phyloP scores from a whole-genome alignment of 2,888 invertebrate species.

The Ectemnius cavifrons region DNA sequence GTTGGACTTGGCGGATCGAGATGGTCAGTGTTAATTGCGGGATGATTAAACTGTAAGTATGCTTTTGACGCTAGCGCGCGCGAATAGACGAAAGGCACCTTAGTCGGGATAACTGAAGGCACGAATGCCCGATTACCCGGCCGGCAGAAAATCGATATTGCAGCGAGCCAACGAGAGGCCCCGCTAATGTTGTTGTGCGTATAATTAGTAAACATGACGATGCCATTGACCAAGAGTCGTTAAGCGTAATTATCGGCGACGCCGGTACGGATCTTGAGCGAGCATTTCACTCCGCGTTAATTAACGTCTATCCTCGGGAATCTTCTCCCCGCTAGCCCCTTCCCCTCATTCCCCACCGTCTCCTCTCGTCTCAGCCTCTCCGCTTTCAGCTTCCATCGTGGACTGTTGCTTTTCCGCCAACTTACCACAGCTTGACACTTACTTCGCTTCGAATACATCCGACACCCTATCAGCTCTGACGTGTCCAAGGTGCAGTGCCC shows the following conservation, averaged over 20 bases:
- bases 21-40: no score
- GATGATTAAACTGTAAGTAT: no score
- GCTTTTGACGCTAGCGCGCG: no score
- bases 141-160: no score
- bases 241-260: constrained; percentile 27
- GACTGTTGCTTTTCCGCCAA: constrained; percentile 47
- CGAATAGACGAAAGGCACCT: no score
- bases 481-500: constrained; percentile 29
- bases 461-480: constrained; percentile 28
- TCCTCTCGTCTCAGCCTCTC: neutral
- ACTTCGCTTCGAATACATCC: constrained; percentile 14
- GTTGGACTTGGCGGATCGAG: no score
- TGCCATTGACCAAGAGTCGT: constrained; percentile 14
- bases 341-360: no score
- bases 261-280: constrained; percentile 11
- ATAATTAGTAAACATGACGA: constrained; percentile 10
- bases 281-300: constrained; percentile 30
- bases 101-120: no score
- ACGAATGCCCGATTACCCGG: no score
- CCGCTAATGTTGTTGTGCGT: constrained; percentile 11
- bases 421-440: constrained; percentile 23
- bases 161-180: neutral
- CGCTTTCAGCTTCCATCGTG: constrained; percentile 14
- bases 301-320: constrained; percentile 43
- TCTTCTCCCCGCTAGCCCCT: neutral